Percentiles rank a stretch among this genome's conserved stretches.
Evolutionary conservation across 2,113 vertebrate species (phyloP).

Genomic region (Syrmaticus mikado): DNA sequence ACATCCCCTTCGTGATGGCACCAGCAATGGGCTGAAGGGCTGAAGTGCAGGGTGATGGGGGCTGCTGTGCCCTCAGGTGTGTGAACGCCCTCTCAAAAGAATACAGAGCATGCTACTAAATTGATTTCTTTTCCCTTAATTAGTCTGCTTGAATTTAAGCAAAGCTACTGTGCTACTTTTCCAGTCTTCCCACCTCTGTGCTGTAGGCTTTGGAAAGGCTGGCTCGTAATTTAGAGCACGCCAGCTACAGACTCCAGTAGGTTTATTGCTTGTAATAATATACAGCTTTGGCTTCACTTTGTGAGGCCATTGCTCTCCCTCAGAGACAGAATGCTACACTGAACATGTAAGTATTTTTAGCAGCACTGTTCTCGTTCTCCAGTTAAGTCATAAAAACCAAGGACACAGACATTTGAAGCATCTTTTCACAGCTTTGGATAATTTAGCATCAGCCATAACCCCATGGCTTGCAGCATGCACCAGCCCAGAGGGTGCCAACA

Average conservation of each 20-base stretch:
- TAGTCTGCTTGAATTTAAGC: neutral
- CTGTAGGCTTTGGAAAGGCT: neutral
- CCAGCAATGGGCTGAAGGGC: accelerated
- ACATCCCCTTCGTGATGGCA: neutral
- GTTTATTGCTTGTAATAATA: neutral
- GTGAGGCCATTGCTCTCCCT: neutral
- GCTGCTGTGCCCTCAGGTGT: neutral
- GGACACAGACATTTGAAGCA: neutral
- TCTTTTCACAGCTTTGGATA: neutral
- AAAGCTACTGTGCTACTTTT: neutral
- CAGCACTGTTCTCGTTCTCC: neutral
- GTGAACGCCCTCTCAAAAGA: neutral
- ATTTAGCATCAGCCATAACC: neutral
- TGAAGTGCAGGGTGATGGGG: neutral
- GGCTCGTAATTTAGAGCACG: neutral
- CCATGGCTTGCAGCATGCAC: accelerated
- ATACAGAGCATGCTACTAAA: neutral
- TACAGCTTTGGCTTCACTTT: neutral
- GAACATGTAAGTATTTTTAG: neutral
- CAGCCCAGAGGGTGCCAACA: accelerated
- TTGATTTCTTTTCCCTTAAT: neutral
- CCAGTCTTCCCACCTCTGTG: neutral
- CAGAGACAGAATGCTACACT: neutral
- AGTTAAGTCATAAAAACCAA: neutral
- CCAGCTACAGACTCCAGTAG: neutral